A percentile compares a stretch with the other conserved stretches of the same genome.
Conservation (phyloP, 2,113 vertebrate genomes). For the Bos taurus region DNA sequence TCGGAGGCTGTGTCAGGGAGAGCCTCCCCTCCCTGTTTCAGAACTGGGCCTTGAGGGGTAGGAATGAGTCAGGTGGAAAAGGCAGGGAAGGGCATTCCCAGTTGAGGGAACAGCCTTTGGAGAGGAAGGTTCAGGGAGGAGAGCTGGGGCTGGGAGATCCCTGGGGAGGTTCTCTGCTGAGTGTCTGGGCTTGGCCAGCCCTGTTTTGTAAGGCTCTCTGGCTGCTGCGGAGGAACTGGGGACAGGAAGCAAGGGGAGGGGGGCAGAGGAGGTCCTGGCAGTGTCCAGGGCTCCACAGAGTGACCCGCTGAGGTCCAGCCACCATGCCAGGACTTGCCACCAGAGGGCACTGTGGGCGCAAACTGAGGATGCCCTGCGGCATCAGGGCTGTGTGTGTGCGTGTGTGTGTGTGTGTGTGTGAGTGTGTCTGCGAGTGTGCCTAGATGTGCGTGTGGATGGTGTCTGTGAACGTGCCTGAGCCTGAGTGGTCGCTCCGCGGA, state of each 20-base stretch:
- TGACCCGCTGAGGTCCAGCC: not conserved
- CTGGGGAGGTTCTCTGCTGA: not conserved
- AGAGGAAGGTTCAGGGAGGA: not conserved
- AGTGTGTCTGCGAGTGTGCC: not conserved
- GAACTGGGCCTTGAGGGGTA: not conserved
- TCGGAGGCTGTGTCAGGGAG: not conserved
- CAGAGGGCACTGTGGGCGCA: constrained; percentile 13
- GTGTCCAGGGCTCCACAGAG: not conserved
- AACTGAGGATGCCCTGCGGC: fast-evolving
- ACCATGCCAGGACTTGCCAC: not conserved
- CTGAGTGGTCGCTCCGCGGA: no score
- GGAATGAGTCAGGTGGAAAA: not conserved
- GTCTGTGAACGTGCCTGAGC: not conserved
- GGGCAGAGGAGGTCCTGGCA: not conserved
- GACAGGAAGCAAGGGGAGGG: not conserved
- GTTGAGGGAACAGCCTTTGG: not conserved
- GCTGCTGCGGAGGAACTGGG: not conserved
- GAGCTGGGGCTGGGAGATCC: not conserved
- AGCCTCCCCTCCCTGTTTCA: not conserved
- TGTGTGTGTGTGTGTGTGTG: not conserved
- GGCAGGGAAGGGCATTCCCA: not conserved
- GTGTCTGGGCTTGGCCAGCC: not conserved
- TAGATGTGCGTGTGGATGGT: not conserved
- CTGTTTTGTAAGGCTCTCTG: not conserved
- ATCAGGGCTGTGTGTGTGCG: not conserved